Percentiles rank a stretch among this genome's conserved stretches.
Conservation (phyloP, 2,797 vertebrate species). For the Melanotaenia pygmaea region DNA sequence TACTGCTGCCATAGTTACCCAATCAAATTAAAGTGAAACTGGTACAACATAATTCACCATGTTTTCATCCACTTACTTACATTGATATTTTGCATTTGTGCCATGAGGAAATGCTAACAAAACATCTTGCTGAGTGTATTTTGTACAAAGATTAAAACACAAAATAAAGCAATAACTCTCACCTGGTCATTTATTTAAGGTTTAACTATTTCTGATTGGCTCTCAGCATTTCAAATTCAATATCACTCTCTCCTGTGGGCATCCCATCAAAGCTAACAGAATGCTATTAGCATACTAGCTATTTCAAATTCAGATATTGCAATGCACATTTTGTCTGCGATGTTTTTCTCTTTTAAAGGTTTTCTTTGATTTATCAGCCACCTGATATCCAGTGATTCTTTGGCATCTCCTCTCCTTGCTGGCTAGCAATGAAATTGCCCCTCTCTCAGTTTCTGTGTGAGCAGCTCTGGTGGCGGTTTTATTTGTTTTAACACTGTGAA, state of each 20-base stretch:
- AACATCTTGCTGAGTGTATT: not conserved
- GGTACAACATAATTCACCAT: not conserved
- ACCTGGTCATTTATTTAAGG: too few species aligned
- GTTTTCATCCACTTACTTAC: too few species aligned
- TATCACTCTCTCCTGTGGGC: not conserved
- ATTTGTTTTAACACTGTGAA: conserved; percentile 17
- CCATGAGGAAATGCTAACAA: not conserved
- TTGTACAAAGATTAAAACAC: not conserved
- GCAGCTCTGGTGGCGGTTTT: conserved; percentile 1
- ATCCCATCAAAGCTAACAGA: not conserved
- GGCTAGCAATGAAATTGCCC: not conserved
- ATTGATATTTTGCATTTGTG: not conserved
- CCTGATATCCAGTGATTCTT: not conserved
- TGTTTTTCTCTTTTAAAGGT: not conserved
- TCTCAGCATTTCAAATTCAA: not conserved
- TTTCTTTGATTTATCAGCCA: not conserved
- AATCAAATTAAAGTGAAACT: not conserved
- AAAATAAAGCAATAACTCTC: not conserved
- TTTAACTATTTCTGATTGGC: not conserved
- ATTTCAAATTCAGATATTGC: not conserved
- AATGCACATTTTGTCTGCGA: not conserved
- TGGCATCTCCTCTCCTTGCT: not conserved
- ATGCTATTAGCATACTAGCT: not conserved
- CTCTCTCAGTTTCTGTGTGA: conserved; percentile 6
- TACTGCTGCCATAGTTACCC: not conserved